Percentiles rank a stretch among this genome's conserved stretches.
These are phyloP conservation scores for Bombus huntii DNA, from an alignment of 1,140 invertebrate genomes.

Conservation along the genomic window DNA sequence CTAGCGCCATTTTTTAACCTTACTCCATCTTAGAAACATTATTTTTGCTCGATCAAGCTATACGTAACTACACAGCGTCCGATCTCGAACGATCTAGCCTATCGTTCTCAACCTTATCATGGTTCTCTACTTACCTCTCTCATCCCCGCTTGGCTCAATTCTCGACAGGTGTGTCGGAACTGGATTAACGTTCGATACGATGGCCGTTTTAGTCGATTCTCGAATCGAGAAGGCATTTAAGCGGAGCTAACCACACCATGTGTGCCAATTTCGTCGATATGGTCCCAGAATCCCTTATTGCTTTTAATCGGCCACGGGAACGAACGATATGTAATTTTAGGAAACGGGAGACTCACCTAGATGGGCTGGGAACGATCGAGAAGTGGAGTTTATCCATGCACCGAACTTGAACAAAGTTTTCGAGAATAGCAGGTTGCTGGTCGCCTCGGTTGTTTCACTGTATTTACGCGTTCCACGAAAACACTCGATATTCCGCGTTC, in stretches of 20 bases:
- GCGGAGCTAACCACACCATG: conserved; percentile 25
- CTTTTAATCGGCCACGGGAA: conserved; percentile 54
- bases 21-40: neutral
- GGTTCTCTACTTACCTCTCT: neutral
- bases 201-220: neutral
- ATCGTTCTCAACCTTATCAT: conserved; percentile 49
- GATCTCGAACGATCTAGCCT: conserved; percentile 52
- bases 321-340: conserved; percentile 48
- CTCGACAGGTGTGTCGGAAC: conserved; percentile 61
- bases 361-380: no score
- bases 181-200: conserved; percentile 55
- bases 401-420: neutral
- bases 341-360: conserved; percentile 29
- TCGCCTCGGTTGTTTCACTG: neutral
- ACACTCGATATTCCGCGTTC: neutral
- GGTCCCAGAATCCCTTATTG: conserved; percentile 25
- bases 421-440: neutral
- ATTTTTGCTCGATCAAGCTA: neutral
- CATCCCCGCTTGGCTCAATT: neutral
- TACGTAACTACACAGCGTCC: conserved; percentile 59
- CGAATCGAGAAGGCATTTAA: conserved; percentile 54
- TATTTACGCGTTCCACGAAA: neutral
- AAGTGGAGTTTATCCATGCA: neutral
- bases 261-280: conserved; percentile 50
- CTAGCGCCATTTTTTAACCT: neutral